Percentiles rank a stretch among this genome's conserved stretches.
phyloP scores from a whole-genome alignment of 2,888 invertebrate species.

The Drosophila siamana region DNA sequence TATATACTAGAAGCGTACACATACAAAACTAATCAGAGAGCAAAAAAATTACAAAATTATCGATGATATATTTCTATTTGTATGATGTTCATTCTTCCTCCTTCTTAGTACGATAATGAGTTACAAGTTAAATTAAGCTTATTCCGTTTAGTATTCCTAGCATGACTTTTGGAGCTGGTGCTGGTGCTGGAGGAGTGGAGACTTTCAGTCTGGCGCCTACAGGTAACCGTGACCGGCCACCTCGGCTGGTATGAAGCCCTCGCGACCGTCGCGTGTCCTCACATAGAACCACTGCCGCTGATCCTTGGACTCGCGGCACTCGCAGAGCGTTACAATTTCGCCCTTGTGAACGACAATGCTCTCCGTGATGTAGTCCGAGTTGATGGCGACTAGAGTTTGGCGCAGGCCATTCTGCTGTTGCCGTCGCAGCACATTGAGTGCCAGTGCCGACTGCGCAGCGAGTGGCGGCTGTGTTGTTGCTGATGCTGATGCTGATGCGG shows the following conservation, averaged over 20 bases:
- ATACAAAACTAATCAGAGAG: constrained; percentile 22
- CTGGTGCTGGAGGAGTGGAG: constrained; percentile 6
- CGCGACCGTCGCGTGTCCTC: constrained; percentile 89
- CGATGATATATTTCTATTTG: constrained; percentile 31
- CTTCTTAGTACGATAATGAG: constrained; percentile 21
- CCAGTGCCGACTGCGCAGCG: constrained; percentile 26
- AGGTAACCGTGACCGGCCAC: constrained; percentile 92
- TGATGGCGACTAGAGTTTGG: constrained; percentile 90
- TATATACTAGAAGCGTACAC: constrained; percentile 53
- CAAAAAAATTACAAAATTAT: constrained; percentile 26
- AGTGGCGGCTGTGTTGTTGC: constrained; percentile 17
- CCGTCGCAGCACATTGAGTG: constrained; percentile 65
- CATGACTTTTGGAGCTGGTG: constrained; percentile 49
- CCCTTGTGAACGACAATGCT: constrained; percentile 89
- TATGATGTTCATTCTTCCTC: constrained; percentile 12
- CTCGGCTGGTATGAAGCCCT: constrained; percentile 92
- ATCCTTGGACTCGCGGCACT: constrained; percentile 87
- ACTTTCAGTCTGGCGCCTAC: constrained; percentile 82
- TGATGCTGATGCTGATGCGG: constrained; percentile 39
- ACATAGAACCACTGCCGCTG: constrained; percentile 92
- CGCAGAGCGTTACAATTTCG: constrained; percentile 90
- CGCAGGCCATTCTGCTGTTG: constrained; percentile 85
- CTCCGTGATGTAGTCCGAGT: constrained; percentile 88
- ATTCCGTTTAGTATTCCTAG: constrained; percentile 7
- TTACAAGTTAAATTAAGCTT: constrained; percentile 13